Base-by-base conservation (phyloP, 2,888 invertebrate genomes). In the Eledona agricola region DNA sequence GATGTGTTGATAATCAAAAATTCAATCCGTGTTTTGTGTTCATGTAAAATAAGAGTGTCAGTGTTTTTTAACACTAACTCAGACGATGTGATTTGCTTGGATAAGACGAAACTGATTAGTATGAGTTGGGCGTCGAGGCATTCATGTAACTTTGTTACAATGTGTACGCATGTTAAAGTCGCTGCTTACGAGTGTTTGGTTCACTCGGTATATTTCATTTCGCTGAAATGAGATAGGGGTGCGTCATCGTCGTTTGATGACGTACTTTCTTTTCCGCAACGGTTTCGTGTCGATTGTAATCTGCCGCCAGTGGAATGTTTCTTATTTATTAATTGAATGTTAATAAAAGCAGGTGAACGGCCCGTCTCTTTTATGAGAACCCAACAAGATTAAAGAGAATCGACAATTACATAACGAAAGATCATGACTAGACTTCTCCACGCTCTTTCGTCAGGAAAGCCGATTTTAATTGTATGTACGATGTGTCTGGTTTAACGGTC, bases 11-110 rank as follows among this genome's bases (percentile, higher is more conserved):
- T 52, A 59, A 69, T 69, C 65, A 69, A 66, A 67, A 68, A 72
- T 72, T 72, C 72, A 62, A 61, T 57, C 58, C 66, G 63, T 63
- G 72, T 70, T 56, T 62, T 55, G 57, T 60, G 62, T 62, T 70
- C 70, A 71, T 71, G 70, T 70, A 70, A 71, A 72, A 70, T 70
- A 70, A 71, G 69, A 68, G 69, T 68, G 69, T 70, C 65, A 67
- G 67, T 67, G 66, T 71, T 71, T 72, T 71, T 72, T 66, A 71
- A 69, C 70, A 66, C 69, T 67, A 69, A 63, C 69, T 64, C 66
- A 63, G 55, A 49, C 64, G 66, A 65, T 70, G 69, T 67, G 71
- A 71, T 69, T 63, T 65, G 70, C 57, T 66, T 66, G 60, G 68
- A 69, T 69, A 70, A 71, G 61, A 55, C 58, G 60, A 59, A 63